Conservation (phyloP, 35 echinoderm and acorn worm genomes). For the Eucidaris tribuloides region DNA sequence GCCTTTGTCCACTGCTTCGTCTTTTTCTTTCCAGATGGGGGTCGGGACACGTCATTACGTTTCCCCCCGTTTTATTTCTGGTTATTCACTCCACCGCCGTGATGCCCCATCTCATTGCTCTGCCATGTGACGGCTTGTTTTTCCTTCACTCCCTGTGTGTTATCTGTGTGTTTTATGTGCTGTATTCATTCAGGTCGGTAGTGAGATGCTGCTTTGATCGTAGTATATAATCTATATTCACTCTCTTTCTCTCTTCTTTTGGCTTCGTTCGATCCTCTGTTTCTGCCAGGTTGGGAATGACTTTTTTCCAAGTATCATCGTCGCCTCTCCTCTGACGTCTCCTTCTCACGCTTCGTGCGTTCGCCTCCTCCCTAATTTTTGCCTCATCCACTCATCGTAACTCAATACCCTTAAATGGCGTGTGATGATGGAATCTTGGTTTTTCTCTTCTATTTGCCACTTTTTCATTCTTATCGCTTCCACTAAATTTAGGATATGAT, state of each 20-base stretch:
- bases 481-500: no score
- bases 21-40: not conserved
- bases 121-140: not conserved
- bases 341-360: not conserved
- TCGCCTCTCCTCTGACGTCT: not conserved
- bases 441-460: not conserved
- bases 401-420: slow-evolving; percentile 27
- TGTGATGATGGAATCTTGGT: slow-evolving; percentile 7
- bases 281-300: slow-evolving; percentile 39
- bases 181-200: not conserved
- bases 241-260: not conserved
- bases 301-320: slow-evolving; percentile 4
- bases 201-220: not conserved
- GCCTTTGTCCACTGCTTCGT: not conserved
- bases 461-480: not conserved
- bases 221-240: not conserved
- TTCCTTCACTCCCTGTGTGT: no score
- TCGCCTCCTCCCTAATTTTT: slow-evolving; percentile 26
- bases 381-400: slow-evolving; percentile 60
- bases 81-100: no score
- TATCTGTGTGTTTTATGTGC: not conserved
- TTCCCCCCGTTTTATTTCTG: not conserved
- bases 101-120: not conserved
- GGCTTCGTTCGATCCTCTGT: slow-evolving; percentile 30
- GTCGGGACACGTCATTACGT: not conserved